These are phyloP conservation scores for Thecophora atra DNA, from an alignment of 2,888 invertebrate species.

Conservation along the genomic window DNA sequence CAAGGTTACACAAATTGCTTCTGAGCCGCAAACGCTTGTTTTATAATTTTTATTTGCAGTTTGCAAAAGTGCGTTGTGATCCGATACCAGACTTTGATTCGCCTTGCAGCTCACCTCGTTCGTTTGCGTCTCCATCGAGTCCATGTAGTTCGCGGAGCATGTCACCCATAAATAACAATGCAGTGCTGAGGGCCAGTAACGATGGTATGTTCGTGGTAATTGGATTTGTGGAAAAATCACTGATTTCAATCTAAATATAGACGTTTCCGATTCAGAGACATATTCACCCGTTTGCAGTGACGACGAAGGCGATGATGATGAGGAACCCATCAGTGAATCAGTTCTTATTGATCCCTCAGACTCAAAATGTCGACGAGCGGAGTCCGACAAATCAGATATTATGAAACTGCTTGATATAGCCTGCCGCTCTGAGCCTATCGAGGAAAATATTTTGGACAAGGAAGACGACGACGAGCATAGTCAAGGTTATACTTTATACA, in stretches of 20 bases:
- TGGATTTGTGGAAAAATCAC: background rate
- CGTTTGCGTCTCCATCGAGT: slow-evolving; percentile 57
- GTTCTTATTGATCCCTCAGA: slow-evolving; percentile 4
- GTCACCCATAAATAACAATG: slow-evolving; percentile 58
- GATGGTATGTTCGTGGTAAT: background rate
- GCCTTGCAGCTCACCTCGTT: slow-evolving; percentile 62
- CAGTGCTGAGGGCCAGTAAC: slow-evolving; percentile 41
- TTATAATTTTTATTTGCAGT: slow-evolving; percentile 41
- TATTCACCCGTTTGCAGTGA: slow-evolving; percentile 67
- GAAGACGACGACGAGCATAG: slow-evolving; percentile 62
- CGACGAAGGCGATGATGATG: slow-evolving; percentile 61
- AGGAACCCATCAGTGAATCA: slow-evolving; percentile 35
- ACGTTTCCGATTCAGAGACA: slow-evolving; percentile 51
- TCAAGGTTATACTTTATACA: slow-evolving; percentile 45
- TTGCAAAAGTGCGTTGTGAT: slow-evolving; percentile 56
- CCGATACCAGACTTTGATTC: slow-evolving; percentile 58
- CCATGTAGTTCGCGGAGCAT: slow-evolving; percentile 64
- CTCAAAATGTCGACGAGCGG: background rate
- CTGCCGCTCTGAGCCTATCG: slow-evolving; percentile 53
- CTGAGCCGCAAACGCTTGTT: background rate
- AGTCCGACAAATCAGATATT: slow-evolving; percentile 54
- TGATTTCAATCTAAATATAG: background rate
- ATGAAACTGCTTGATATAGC: slow-evolving; percentile 61
- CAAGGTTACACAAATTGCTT: slow-evolving; percentile 17
- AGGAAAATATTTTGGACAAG: slow-evolving; percentile 60